Evolutionary conservation across 1,140 invertebrate genomes (phyloP).

Genomic region (Sesamia nonagrioides): DNA sequence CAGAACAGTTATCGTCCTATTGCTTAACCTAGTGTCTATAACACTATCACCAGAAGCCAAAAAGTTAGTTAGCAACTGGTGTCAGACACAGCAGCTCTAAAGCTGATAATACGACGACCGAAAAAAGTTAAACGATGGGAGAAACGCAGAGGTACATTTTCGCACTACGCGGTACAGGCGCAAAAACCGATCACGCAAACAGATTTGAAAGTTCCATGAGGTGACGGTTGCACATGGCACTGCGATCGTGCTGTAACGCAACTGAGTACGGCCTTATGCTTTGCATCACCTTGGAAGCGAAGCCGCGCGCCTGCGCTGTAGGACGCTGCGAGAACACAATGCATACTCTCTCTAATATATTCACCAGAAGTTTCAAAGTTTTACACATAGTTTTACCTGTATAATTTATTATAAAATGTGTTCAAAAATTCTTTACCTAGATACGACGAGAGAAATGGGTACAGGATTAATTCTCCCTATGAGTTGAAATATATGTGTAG

Average conservation of each 20-base stretch:
- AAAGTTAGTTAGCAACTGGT: slow-evolving; percentile 18
- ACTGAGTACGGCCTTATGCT: slow-evolving; percentile 10
- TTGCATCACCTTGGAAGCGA: slow-evolving; percentile 19
- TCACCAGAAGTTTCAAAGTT: not conserved
- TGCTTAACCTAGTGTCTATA: not conserved
- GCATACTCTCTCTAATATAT: not conserved
- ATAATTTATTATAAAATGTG: too few species aligned
- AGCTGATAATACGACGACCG: not conserved
- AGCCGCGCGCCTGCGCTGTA: slow-evolving; percentile 1
- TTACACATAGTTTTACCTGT: not conserved
- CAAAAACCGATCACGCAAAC: not conserved
- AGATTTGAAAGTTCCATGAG: not conserved
- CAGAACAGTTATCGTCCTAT: not conserved
- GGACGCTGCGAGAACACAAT: too few species aligned
- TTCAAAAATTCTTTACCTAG: too few species aligned
- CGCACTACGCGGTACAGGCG: not conserved
- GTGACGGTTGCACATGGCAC: slow-evolving; percentile 8
- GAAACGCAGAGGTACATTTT: not conserved
- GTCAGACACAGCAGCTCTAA: not conserved
- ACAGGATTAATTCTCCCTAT: too few species aligned
- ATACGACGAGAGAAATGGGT: too few species aligned
- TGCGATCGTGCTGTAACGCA: slow-evolving; percentile 26
- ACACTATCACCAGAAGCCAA: not conserved
- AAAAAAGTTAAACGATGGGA: not conserved
- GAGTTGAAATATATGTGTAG: too few species aligned